Conservation (phyloP, 2,113 vertebrate genomes). For the Ailurus styani region DNA sequence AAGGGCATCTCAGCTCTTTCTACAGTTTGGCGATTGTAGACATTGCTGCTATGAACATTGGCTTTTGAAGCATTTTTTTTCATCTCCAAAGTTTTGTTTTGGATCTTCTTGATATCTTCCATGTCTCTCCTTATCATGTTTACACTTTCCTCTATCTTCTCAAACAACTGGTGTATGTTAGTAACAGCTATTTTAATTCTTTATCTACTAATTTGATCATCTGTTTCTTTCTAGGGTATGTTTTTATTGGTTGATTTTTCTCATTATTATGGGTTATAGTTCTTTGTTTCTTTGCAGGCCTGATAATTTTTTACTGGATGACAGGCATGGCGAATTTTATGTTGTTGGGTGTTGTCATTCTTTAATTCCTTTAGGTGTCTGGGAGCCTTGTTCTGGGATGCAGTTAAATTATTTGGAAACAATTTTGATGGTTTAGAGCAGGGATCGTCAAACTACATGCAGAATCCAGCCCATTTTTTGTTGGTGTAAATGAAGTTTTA, state of each 20-base stretch:
- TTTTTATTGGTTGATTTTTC: conserved; percentile 31
- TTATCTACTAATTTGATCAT: neutral
- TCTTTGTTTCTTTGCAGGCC: neutral
- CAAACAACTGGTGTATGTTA: neutral
- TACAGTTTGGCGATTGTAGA: too few species aligned
- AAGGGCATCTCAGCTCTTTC: too few species aligned
- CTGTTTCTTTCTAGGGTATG: neutral
- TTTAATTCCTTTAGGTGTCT: neutral
- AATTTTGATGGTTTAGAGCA: neutral
- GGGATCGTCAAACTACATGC: neutral
- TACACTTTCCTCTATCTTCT: neutral
- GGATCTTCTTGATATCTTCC: neutral
- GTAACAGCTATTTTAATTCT: neutral
- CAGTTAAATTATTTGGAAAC: conserved; percentile 8
- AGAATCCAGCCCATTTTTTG: neutral
- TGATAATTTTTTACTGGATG: neutral
- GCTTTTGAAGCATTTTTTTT: neutral
- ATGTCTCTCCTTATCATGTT: neutral
- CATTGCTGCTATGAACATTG: too few species aligned
- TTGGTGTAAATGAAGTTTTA: neutral
- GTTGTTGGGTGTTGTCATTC: neutral
- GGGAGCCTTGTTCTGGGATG: neutral
- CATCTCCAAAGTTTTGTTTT: neutral
- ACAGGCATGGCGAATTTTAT: conserved; percentile 11
- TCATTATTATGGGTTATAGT: neutral